Base-by-base conservation (phyloP, 2,888 invertebrate genomes). In the Alloplasta piceator region DNA sequence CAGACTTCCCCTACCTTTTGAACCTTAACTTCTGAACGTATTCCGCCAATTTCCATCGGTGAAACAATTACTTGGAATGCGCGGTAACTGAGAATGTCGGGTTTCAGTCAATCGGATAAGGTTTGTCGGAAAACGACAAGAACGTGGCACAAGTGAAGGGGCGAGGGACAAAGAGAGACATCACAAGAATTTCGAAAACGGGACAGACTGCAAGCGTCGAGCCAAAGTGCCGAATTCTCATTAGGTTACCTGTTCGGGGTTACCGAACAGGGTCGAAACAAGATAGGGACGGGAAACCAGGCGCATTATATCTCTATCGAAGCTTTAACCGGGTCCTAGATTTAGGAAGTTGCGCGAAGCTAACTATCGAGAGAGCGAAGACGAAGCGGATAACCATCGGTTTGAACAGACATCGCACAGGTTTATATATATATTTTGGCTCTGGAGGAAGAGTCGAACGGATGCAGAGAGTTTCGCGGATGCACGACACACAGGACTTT, bases 141-240 rank as follows among this genome's bases (percentile, higher is more conserved):
- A 26, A 3, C 26, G 26, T 26, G 26, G 26, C 26, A 26, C 26
- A 3, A 26, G 26, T 26, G 26, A 52, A 4, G 14, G 6, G 14
- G 1, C n/a, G 7, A 55, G 16, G 6, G 14, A 55, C 14, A 16
- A 4, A 55, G 52, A 4, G 16, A 16, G 7, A 55, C 5, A 16
- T 55, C 52, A 14, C 14, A 55, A 12, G 52, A 55, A 55, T 55
- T 16, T 55, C 52, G 14, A 5, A 5, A 55, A 55, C 52, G 14
- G 16, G 16, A 48, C 48, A n/a, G 10, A 2, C 3, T 48, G 48
- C 4, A 48, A 48, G 48, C 10, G 48, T 10, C 48, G 12, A 6
- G 48, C 6, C 48, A 48, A 48, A n/a, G 48, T 48, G 26, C 26
- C 26, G 12, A 48, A 48, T 48, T 48, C 48, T 48, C 48, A 26